Percentiles rank a stretch among this genome's conserved stretches.
Evolutionary conservation across 2,888 invertebrate species (phyloP).

Genomic region (Sussaba pulchella): DNA sequence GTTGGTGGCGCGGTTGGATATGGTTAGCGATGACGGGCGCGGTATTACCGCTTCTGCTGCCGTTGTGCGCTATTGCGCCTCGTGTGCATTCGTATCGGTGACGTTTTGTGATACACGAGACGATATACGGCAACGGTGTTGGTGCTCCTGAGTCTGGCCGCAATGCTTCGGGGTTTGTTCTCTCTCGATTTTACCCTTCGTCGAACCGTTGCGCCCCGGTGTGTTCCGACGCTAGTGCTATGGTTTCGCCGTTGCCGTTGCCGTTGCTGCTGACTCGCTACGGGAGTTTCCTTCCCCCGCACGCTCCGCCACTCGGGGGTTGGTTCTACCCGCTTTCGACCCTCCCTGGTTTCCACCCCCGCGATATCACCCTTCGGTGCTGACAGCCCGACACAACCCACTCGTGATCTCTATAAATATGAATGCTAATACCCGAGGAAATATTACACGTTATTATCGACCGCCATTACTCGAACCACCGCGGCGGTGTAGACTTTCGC

Average conservation of each 20-base stretch:
- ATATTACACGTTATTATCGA: conserved; percentile 59
- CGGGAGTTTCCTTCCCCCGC: too few relatives aligned
- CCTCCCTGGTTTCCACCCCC: conserved; percentile 35
- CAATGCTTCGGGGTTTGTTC: conserved; percentile 65
- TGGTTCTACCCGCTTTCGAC: conserved; percentile 37
- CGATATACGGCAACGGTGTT: conserved; percentile 39
- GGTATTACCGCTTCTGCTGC: conserved; percentile 38
- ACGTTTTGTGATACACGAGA: conserved; percentile 30
- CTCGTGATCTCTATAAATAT: conserved; percentile 70
- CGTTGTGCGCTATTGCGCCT: conserved; percentile 13
- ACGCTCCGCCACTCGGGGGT: conserved; percentile 49
- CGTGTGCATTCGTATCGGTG: conserved; percentile 38
- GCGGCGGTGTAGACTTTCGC: neutral
- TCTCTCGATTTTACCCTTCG: conserved; percentile 62
- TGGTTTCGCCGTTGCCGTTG: too few relatives aligned
- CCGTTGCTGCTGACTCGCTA: conserved; percentile 11
- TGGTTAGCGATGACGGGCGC: conserved; percentile 65
- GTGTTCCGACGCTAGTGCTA: too few relatives aligned
- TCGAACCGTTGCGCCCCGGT: neutral
- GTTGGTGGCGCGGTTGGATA: conserved; percentile 63
- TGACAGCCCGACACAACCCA: conserved; percentile 62
- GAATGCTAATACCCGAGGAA: conserved; percentile 63
- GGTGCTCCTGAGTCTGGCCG: conserved; percentile 67
- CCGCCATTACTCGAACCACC: conserved; percentile 57
- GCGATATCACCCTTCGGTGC: conserved; percentile 42